phyloP scores from a whole-genome alignment of 1,140 invertebrate species.

The Popillia japonica region DNA sequence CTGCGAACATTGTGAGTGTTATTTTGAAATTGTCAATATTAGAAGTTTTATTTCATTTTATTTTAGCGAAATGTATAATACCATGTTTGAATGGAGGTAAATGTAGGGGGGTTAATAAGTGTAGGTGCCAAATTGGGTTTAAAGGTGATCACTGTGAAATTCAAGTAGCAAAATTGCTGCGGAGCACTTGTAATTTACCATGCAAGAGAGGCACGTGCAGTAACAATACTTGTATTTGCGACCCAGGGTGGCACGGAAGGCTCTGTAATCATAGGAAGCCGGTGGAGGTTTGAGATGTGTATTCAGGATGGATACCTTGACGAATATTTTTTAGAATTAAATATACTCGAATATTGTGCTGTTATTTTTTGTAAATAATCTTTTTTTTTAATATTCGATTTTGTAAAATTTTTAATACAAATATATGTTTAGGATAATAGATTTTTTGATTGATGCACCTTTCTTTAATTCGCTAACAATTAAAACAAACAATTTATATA shows the following conservation, averaged over 20 bases:
- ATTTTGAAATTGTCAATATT: too few species aligned
- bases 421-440: too few species aligned
- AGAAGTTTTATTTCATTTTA: too few species aligned
- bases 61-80: constrained; percentile 85
- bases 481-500: too few species aligned
- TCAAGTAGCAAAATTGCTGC: constrained; percentile 69
- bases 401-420: too few species aligned
- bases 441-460: too few species aligned
- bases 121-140: constrained; percentile 79
- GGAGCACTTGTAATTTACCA: constrained; percentile 72
- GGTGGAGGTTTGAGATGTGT: constrained; percentile 26
- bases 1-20: constrained; percentile 89
- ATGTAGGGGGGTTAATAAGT: constrained; percentile 86
- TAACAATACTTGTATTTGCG: constrained; percentile 75
- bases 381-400: too few species aligned
- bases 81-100: constrained; percentile 86
- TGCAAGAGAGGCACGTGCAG: constrained; percentile 79
- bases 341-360: too few species aligned
- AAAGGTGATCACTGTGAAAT: constrained; percentile 88
- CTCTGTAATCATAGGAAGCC: constrained; percentile 71
- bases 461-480: too few species aligned
- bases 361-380: too few species aligned
- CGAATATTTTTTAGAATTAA: too few species aligned
- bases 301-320: too few species aligned
- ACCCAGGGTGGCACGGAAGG: constrained; percentile 76